Evolutionary conservation across 2,888 invertebrate species (phyloP).

Genomic region (Leucoptera coffeella): DNA sequence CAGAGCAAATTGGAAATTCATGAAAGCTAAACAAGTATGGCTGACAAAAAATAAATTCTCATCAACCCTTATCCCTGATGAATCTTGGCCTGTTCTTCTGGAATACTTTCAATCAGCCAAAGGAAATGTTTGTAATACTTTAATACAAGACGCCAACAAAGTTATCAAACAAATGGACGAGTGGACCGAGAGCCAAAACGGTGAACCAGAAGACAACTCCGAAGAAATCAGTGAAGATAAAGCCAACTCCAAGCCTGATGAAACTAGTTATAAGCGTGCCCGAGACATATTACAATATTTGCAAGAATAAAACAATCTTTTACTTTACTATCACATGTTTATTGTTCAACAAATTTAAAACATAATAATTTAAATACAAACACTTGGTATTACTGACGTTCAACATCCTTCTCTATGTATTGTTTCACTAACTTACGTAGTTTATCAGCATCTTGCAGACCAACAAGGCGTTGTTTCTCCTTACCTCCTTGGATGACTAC

Average conservation of each 20-base stretch:
- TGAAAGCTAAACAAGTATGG: constrained; percentile 73
- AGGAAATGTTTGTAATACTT: constrained; percentile 58
- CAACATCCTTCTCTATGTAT: no score
- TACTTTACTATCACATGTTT: constrained; percentile 9
- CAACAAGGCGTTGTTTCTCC: constrained; percentile 78
- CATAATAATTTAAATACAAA: not conserved
- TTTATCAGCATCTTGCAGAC: constrained; percentile 88
- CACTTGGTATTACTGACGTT: constrained; percentile 16
- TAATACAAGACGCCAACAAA: constrained; percentile 59
- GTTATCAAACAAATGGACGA: constrained; percentile 58
- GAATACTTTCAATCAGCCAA: constrained; percentile 67
- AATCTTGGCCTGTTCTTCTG: constrained; percentile 58
- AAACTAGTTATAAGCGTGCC: constrained; percentile 53
- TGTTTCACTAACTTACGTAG: constrained; percentile 80
- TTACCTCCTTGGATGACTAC: constrained; percentile 86
- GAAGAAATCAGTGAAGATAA: constrained; percentile 13
- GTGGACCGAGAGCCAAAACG: constrained; percentile 29
- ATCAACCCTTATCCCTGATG: constrained; percentile 48
- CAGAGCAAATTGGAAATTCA: constrained; percentile 70
- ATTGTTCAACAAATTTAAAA: constrained; percentile 7
- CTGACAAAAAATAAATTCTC: constrained; percentile 65
- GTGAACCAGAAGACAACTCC: constrained; percentile 19
- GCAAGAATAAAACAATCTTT: constrained; percentile 20
- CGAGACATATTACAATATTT: constrained; percentile 61
- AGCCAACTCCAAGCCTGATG: constrained; percentile 26